phyloP scores from a whole-genome alignment of 2,888 invertebrate genomes.

The Epistrophella euchroma region DNA sequence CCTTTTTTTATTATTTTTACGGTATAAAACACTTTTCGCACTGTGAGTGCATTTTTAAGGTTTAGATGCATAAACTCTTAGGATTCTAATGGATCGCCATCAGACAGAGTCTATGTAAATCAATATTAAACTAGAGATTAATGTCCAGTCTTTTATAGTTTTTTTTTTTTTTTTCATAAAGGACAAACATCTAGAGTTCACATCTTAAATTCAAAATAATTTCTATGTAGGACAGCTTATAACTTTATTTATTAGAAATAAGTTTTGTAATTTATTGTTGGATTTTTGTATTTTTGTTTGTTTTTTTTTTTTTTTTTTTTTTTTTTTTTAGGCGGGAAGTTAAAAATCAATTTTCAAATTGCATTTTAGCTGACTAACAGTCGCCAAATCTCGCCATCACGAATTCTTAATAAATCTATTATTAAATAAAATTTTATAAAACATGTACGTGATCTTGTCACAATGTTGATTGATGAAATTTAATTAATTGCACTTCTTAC shows the following conservation, averaged over 20 bases:
- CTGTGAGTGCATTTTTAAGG: conserved; percentile 36
- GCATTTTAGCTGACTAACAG: not conserved
- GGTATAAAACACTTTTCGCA: conserved; percentile 55
- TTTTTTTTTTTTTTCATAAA: not conserved
- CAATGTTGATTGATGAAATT: conserved; percentile 37
- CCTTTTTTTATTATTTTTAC: conserved; percentile 2
- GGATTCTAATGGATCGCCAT: not conserved
- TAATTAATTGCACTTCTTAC: conserved; percentile 48
- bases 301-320: not conserved
- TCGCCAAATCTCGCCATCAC: not conserved
- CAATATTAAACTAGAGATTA: conserved; percentile 36
- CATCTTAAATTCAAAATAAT: not conserved
- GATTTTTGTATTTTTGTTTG: not conserved
- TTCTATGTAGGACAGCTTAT: not conserved
- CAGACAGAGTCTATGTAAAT: conserved; percentile 24
- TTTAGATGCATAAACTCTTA: conserved; percentile 13
- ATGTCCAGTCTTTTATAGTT: conserved; percentile 12
- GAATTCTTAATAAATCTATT: conserved; percentile 46
- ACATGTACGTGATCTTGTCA: conserved; percentile 58
- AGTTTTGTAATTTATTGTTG: not conserved
- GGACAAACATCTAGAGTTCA: not conserved
- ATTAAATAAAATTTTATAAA: conserved; percentile 40
- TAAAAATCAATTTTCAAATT: not conserved
- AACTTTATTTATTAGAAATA: not conserved
- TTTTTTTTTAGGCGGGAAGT: not conserved